phyloP scores from a whole-genome alignment of 1,140 invertebrate genomes.

The Manduca sexta region DNA sequence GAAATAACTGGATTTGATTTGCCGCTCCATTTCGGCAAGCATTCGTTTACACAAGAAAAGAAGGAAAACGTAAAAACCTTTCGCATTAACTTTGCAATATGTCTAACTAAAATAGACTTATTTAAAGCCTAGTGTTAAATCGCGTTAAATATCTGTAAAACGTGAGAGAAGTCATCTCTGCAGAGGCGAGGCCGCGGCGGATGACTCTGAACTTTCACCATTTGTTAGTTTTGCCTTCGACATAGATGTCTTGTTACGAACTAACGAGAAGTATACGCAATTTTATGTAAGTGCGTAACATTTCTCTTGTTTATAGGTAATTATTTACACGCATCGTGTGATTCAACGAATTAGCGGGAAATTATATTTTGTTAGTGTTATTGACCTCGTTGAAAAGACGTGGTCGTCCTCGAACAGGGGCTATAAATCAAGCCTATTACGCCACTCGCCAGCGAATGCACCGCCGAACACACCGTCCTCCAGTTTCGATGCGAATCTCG shows the following conservation, averaged over 20 bases:
- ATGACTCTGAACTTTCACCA: constrained; percentile 51
- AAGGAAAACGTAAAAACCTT: constrained; percentile 22
- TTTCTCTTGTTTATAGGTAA: neutral
- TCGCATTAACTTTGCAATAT: constrained; percentile 11
- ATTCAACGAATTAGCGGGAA: no score
- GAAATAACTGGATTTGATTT: constrained; percentile 46
- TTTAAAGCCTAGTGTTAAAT: neutral
- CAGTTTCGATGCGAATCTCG: no score
- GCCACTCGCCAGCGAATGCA: no score
- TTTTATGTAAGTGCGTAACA: constrained; percentile 17
- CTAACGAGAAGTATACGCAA: constrained; percentile 22
- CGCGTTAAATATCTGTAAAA: constrained; percentile 21
- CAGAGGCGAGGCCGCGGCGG: constrained; percentile 10
- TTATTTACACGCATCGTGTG: no score
- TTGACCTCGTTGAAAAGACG: no score
- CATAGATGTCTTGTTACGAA: constrained; percentile 41
- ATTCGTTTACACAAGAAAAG: constrained; percentile 15
- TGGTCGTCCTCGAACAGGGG: no score
- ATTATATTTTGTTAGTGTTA: no score
- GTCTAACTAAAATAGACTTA: neutral
- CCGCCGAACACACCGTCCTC: no score
- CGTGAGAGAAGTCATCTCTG: constrained; percentile 19
- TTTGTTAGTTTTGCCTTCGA: constrained; percentile 42
- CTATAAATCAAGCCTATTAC: no score
- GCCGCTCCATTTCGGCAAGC: constrained; percentile 44